Evolutionary conservation across 1,140 invertebrate genomes (phyloP).

Genomic region (Bicyclus anynana): DNA sequence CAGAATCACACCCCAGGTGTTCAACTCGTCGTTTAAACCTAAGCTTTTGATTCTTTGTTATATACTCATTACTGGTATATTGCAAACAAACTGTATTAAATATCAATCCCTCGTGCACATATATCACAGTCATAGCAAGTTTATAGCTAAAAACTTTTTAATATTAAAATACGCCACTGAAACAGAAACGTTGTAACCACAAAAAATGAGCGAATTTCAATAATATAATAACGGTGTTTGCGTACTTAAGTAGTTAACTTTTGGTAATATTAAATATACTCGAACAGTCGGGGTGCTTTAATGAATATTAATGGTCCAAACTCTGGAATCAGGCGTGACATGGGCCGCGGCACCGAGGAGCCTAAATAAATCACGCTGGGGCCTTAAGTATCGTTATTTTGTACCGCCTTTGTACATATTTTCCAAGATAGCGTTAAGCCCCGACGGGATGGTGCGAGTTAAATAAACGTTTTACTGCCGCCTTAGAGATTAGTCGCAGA

Average conservation of each 20-base stretch:
- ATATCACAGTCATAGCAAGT: no score
- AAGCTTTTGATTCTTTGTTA: no score
- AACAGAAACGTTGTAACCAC: no score
- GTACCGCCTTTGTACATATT: conserved; percentile 32
- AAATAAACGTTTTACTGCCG: conserved; percentile 27
- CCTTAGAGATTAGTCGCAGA: conserved; percentile 20
- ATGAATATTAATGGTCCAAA: conserved; percentile 68
- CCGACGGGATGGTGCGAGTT: conserved; percentile 23
- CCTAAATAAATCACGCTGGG: conserved; percentile 63
- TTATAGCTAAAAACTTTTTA: no score
- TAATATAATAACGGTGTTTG: conserved; percentile 2
- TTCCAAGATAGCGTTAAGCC: conserved; percentile 29
- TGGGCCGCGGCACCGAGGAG: conserved; percentile 44
- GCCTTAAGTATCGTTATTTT: conserved; percentile 39
- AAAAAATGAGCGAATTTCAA: neutral
- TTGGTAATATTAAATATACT: conserved; percentile 50
- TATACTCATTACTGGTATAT: no score
- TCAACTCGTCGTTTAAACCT: no score
- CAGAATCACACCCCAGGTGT: no score
- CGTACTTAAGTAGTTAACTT: conserved; percentile 16
- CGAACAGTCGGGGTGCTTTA: conserved; percentile 48
- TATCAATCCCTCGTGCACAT: no score
- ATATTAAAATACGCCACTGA: no score
- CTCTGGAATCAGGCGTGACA: conserved; percentile 59
- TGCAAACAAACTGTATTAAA: no score